Base-by-base conservation (phyloP, 2,113 vertebrate species). In the Rhinogobius similis region DNA sequence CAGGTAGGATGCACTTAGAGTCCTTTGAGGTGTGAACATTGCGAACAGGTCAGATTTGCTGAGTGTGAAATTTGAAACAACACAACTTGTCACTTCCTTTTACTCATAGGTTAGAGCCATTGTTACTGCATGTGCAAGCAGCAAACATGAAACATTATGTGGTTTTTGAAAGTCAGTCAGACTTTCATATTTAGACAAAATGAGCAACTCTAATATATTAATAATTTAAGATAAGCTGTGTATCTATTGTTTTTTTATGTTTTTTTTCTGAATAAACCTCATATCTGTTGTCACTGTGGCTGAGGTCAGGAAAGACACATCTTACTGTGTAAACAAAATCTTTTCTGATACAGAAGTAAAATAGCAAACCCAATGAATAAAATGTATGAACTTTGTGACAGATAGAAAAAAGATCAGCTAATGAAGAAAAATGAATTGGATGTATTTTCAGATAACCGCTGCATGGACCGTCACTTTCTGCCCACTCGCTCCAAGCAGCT, bases 401-500 rank as follows among this genome's bases (percentile, higher is more conserved):
- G 1, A 46, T 18, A 46, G 5, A 46, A 46, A 18, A 26, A 7
- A 77, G 55, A 73, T 44, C 44, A 61, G 14, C 67, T 7, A 48
- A n/a, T 48, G 8, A 48, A n/a, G 2, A 48, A 63, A 59, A 24
- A 36, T 36, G 32, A n/a, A n/a, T n/a, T 39, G 2, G 53, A 41
- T 75, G 10, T 79, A 46, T 70, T 18, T 10, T 16, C 88, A 99
- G 98, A 99, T 88, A 98, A 97, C 75, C 96, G 98, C 50, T 99
- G 98, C 86, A 97, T 98, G 97, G 96, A 98, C 86, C 89, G 96
- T 16, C 92, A 94, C 55, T 99, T 99, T 80, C 93, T 99, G 10
- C 94, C 95, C 0, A 78, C 87, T 36, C 96, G 94, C 67, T 92
- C 94, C 46, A 96, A 95, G 84, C 94, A 94, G 75, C 89, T 97